Evolutionary conservation across 2,797 vertebrate species (phyloP).

Genomic region (Protonibea diacanthus): DNA sequence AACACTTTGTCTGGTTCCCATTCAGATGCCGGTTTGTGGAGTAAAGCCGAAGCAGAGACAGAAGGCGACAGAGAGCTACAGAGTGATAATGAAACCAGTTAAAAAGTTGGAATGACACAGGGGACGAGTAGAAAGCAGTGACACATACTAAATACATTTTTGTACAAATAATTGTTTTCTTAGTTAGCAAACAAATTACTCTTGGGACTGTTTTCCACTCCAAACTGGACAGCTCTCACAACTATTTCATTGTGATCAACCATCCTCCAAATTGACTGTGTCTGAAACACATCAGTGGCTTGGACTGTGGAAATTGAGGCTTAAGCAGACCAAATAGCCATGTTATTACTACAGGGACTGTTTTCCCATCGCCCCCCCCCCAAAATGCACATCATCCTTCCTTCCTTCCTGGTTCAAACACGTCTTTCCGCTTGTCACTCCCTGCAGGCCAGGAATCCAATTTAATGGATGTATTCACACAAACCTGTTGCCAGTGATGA

Average conservation of each 20-base stretch:
- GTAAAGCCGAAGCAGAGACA: slow-evolving; percentile 28
- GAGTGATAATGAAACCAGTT: slow-evolving; percentile 50
- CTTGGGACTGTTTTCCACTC: slow-evolving; percentile 38
- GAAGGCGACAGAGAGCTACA: slow-evolving; percentile 11
- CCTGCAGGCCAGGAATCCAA: slow-evolving; percentile 83
- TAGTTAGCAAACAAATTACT: slow-evolving; percentile 56
- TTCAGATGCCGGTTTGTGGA: slow-evolving; percentile 38
- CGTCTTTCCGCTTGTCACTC: slow-evolving; percentile 73
- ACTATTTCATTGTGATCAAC: slow-evolving; percentile 65
- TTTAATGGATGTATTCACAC: slow-evolving; percentile 86
- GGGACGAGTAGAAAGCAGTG: slow-evolving; percentile 20
- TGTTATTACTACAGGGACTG: slow-evolving; percentile 74
- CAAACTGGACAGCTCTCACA: slow-evolving; percentile 56
- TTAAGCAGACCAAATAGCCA: slow-evolving; percentile 78
- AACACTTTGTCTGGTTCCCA: slow-evolving; percentile 38
- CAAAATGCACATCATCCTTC: slow-evolving; percentile 75
- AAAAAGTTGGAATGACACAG: slow-evolving; percentile 42
- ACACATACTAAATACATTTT: slow-evolving; percentile 35
- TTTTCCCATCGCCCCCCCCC: slow-evolving; percentile 60
- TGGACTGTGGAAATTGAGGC: slow-evolving; percentile 74
- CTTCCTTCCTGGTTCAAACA: slow-evolving; percentile 72
- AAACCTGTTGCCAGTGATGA: slow-evolving; percentile 75
- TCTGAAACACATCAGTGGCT: slow-evolving; percentile 79
- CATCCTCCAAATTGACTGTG: slow-evolving; percentile 75
- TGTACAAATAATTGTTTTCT: slow-evolving; percentile 59